Evolutionary conservation across 2,888 invertebrate genomes (phyloP), one percentile per base, ranked within the genome.

Genomic region (Hydrotaea diabolus): DNA sequence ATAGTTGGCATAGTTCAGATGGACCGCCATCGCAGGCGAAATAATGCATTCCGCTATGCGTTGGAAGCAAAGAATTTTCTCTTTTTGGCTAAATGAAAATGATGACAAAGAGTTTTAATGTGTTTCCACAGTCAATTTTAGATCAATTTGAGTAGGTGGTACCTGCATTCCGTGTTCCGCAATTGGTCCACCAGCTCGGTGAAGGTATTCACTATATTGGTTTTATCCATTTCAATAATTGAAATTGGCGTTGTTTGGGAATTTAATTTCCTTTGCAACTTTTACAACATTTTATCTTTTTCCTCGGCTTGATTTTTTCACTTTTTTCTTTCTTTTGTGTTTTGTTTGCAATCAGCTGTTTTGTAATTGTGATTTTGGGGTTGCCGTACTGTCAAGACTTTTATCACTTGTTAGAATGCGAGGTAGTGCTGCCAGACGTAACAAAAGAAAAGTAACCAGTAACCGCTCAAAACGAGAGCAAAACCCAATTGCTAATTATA

Each of bases 1-100:
- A 87, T 95, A 94, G 87, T 94, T 94, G 7, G 93, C 93, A 89
- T 95, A 95, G 89, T 95, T 95, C 59, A 94, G 91, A 83, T 94
- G 93, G 17, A 93, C 93, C 26, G 86, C 88, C 86, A 92, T 86
- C 5, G 89, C 88, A 49, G 91, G 89, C 53, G 92, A 91, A 86
- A 91, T 94, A 87, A 97, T 94, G 87, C 95, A 95, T 89, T 97
- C 96, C 19, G 95, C 95, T 80, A 97, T 94, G 73, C 94, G 93
- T 88, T 95, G 93, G 90, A 96, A 96, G 90, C 95, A 94, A 64
- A 93, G 93, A 82, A 96, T 94, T 91, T 96, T 96, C 86, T 97
- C 96, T 89, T 96, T 96, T 93, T 95, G 95, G 90, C 95, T 96
- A 90, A 64, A 57, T 85, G 17, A 46, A 78, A 77, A 53, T 75